These are phyloP conservation scores for Phlogophora meticulosa DNA, from an alignment of 2,888 invertebrate species.

Conservation along the genomic window DNA sequence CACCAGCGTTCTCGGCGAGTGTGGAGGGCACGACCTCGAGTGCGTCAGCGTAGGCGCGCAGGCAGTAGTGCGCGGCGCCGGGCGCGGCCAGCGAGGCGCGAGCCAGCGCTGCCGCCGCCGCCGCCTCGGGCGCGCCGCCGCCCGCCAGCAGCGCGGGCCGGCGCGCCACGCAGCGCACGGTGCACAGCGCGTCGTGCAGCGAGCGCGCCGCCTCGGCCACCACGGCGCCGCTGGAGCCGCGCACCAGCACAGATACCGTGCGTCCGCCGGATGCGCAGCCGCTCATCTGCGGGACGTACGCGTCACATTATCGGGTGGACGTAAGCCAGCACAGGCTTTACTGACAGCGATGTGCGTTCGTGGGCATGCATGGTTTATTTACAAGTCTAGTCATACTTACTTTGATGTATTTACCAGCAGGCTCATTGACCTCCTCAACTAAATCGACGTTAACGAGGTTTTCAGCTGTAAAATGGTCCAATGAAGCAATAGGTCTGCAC, in stretches of 20 bases:
- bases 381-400: slow-evolving; percentile 78
- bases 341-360: too few relatives aligned
- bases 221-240: slow-evolving; percentile 96
- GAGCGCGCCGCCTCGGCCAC: slow-evolving; percentile 97
- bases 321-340: too few relatives aligned
- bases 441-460: slow-evolving; percentile 97
- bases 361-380: too few relatives aligned
- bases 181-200: slow-evolving; percentile 97
- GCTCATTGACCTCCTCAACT: slow-evolving; percentile 98
- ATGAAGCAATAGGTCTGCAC: slow-evolving; percentile 99
- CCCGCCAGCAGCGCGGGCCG: slow-evolving; percentile 98
- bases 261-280: slow-evolving; percentile 97
- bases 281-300: slow-evolving; percentile 91
- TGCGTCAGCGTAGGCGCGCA: slow-evolving; percentile 98
- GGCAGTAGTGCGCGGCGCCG: slow-evolving; percentile 98
- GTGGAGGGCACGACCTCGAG: slow-evolving; percentile 93
- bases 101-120: slow-evolving; percentile 96
- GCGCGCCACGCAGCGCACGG: slow-evolving; percentile 98
- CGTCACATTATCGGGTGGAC: too few relatives aligned
- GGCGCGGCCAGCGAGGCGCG: slow-evolving; percentile 95
- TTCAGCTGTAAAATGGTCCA: slow-evolving; percentile 99
- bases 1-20: slow-evolving; percentile 88
- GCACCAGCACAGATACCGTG: slow-evolving; percentile 97
- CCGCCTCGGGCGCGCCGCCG: slow-evolving; percentile 99
- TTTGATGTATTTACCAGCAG: slow-evolving; percentile 97